A percentile compares a stretch with the other conserved stretches of the same genome.
Conservation (phyloP, 1,140 invertebrate species). For the Macrobrachium nipponense region DNA sequence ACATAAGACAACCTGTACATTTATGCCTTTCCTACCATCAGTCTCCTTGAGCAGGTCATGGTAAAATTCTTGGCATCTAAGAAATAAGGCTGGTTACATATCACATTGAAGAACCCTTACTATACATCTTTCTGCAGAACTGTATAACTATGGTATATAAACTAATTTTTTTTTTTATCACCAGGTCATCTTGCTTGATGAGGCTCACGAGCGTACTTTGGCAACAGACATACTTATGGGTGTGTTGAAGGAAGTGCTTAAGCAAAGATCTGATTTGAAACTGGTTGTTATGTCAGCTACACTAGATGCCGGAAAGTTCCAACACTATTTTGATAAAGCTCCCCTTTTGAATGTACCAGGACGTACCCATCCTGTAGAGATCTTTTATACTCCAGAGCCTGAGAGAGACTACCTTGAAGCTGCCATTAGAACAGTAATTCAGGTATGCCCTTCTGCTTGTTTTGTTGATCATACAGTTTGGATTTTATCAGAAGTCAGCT, state of each 20-base stretch:
- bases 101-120: no score
- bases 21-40: no score
- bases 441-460: slow-evolving; percentile 69
- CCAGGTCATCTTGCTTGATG: slow-evolving; percentile 91
- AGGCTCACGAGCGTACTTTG: slow-evolving; percentile 98
- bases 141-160: no score
- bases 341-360: slow-evolving; percentile 99
- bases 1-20: no score
- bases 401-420: slow-evolving; percentile 99
- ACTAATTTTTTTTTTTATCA: neutral
- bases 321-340: slow-evolving; percentile 97
- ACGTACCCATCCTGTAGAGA: slow-evolving; percentile 95
- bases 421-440: slow-evolving; percentile 97
- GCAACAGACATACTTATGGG: slow-evolving; percentile 99
- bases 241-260: slow-evolving; percentile 96
- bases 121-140: no score
- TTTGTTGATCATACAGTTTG: neutral
- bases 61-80: no score
- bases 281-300: slow-evolving; percentile 99
- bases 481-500: no score
- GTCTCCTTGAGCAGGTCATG: no score
- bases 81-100: no score
- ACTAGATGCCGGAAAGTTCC: slow-evolving; percentile 99
- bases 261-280: slow-evolving; percentile 93
- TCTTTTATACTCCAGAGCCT: slow-evolving; percentile 99